A percentile compares a stretch with the other conserved stretches of the same genome.
These are phyloP conservation scores for Nesidiocoris tenuis DNA, from an alignment of 2,888 invertebrate genomes.

Conservation along the genomic window DNA sequence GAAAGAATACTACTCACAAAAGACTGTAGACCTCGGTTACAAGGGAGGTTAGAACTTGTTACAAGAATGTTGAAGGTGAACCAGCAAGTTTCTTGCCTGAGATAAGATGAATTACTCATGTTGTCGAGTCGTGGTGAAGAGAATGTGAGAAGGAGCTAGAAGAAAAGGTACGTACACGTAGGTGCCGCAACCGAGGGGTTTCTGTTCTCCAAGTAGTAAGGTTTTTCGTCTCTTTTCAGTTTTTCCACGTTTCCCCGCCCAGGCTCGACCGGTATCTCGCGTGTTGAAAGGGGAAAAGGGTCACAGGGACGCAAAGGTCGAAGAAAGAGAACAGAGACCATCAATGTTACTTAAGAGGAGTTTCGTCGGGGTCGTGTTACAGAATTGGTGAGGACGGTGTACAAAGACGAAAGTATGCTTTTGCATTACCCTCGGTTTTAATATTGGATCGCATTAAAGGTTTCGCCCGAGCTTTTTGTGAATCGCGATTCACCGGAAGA, in stretches of 20 bases:
- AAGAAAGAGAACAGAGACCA: background rate
- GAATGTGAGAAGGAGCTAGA: background rate
- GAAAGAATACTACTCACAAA: no score
- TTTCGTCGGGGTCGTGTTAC: background rate
- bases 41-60: background rate
- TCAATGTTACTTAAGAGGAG: background rate
- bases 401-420: background rate
- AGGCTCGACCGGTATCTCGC: background rate
- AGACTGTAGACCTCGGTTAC: no score
- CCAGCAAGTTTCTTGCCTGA: background rate
- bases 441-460: background rate
- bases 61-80: background rate
- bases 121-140: background rate
- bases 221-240: background rate
- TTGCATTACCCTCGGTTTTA: background rate
- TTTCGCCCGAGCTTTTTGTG: no score
- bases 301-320: background rate
- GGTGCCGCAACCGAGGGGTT: background rate
- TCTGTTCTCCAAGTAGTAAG: background rate
- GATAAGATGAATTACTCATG: background rate
- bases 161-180: background rate
- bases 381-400: background rate
- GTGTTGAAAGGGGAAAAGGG: background rate
- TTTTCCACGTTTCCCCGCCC: background rate
- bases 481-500: no score